phyloP scores from a whole-genome alignment of 2,888 invertebrate species.

The Drosophila niveifrons region DNA sequence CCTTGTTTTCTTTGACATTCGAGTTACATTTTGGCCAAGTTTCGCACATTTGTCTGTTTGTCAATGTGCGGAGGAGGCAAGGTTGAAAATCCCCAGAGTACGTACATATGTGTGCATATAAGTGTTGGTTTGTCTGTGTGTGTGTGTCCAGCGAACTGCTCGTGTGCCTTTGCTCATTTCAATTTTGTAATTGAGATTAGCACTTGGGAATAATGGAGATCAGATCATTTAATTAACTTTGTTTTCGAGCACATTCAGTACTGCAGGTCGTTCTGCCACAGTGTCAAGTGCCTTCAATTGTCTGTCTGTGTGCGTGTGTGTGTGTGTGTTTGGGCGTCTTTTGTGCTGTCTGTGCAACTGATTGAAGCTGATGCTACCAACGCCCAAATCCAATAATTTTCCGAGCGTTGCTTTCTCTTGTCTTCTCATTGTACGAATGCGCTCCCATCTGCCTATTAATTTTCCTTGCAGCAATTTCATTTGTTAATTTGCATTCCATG shows the following conservation, averaged over 20 bases:
- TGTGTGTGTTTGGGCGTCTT: conserved; percentile 32
- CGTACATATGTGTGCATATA: neutral
- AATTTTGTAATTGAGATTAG: conserved; percentile 84
- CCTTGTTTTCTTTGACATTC: conserved; percentile 77
- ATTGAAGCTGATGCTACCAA: conserved; percentile 73
- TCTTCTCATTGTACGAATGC: conserved; percentile 17
- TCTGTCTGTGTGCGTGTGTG: conserved; percentile 20
- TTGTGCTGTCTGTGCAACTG: conserved; percentile 52
- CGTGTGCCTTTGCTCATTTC: conserved; percentile 76
- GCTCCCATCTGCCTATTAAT: conserved; percentile 53
- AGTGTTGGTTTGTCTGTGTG: conserved; percentile 11
- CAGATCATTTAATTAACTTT: conserved; percentile 84
- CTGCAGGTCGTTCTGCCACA: conserved; percentile 44
- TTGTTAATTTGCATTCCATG: conserved; percentile 74
- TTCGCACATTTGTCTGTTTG: conserved; percentile 46
- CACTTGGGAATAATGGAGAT: conserved; percentile 83
- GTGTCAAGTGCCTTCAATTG: conserved; percentile 60
- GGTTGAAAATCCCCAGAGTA: conserved; percentile 30
- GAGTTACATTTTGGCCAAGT: conserved; percentile 74
- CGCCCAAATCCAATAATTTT: conserved; percentile 71
- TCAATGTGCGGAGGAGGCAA: conserved; percentile 17
- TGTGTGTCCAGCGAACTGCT: conserved; percentile 29
- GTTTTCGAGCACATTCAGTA: conserved; percentile 73
- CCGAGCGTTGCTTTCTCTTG: conserved; percentile 25
- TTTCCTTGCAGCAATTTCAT: conserved; percentile 56